Base-by-base conservation (phyloP, 2,797 vertebrate genomes). In the Helarctos malayanus region DNA sequence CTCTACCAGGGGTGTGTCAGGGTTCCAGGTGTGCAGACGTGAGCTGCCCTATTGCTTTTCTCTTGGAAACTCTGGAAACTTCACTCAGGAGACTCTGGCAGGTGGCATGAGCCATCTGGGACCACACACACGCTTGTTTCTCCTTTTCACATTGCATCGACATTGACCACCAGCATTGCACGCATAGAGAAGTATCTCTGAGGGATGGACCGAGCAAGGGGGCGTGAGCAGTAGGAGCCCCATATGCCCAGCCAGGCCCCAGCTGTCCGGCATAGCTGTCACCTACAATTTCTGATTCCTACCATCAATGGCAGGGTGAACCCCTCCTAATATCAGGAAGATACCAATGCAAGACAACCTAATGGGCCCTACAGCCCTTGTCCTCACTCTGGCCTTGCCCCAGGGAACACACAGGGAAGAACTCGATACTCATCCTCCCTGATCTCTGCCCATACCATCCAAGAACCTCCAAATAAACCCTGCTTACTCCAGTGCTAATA, bases 391-490 rank as follows among this genome's bases (percentile, higher is more conserved):
- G 96, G 96, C 93, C 16, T 0, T 35, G 75, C 27, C 88, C 85
- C 95, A 91, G n/a, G 56, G 95, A 87, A 92, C 95, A 94, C 69
- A 54, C 75, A 61, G 75, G 52, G 85, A 47, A 88, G 87, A 98
- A 96, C 71, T n/a, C 21, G 83, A 97, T 75, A 84, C 80, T 90
- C 54, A 54, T 56, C 78, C 76, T 61, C 71, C n/a, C 89, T 92
- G 76, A 97, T 95, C 95, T 97, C 96, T 84, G 79, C 38, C 49
- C 18, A 19, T 47, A 52, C 32, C 81, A 45, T 92, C 95, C 93
- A 95, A 97, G 92, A 97, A 92, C 86, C 71, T 96, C 91, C 95
- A 94, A 97, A 91, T 96, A 96, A 96, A 90, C n/a, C 45, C 71
- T 76, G 81, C 96, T 97, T 95, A 97, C 95, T 97, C 87, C n/a